phyloP scores from a whole-genome alignment of 2,113 vertebrate species.

The Clinocottus analis region DNA sequence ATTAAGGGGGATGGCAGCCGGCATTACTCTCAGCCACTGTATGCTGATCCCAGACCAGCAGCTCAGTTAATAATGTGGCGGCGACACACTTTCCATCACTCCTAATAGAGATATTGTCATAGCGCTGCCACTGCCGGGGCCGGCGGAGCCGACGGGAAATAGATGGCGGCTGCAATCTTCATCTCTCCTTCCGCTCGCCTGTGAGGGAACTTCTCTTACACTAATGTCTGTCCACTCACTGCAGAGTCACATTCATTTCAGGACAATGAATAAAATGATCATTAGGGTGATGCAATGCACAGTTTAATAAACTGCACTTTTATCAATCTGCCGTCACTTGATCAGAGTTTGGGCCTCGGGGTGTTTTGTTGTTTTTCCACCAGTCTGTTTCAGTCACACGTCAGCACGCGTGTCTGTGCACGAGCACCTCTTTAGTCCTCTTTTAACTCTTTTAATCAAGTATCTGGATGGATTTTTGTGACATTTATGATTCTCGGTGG shows the following conservation, averaged over 20 bases:
- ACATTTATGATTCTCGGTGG: background rate
- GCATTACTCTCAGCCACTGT: constrained; percentile 55
- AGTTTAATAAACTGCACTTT: constrained; percentile 6
- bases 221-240: constrained; percentile 9
- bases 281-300: background rate
- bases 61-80: constrained; percentile 70
- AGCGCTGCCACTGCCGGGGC: constrained; percentile 59
- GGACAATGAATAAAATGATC: constrained; percentile 2
- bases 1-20: constrained; percentile 44
- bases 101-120: constrained; percentile 79
- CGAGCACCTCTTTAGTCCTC: background rate
- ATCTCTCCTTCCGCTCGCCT: constrained; percentile 49
- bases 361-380: background rate
- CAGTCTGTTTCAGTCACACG: background rate
- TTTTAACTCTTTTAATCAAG: no score
- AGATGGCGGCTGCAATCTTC: constrained; percentile 54
- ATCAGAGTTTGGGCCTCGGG: background rate
- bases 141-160: constrained; percentile 55
- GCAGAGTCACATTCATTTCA: constrained; percentile 7
- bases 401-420: background rate
- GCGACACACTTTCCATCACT: constrained; percentile 66
- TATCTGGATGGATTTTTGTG: background rate
- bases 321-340: background rate
- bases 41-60: constrained; percentile 51
- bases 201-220: background rate